Base-by-base conservation (phyloP, 2,888 invertebrate species). In the Tubulanus polymorphus region DNA sequence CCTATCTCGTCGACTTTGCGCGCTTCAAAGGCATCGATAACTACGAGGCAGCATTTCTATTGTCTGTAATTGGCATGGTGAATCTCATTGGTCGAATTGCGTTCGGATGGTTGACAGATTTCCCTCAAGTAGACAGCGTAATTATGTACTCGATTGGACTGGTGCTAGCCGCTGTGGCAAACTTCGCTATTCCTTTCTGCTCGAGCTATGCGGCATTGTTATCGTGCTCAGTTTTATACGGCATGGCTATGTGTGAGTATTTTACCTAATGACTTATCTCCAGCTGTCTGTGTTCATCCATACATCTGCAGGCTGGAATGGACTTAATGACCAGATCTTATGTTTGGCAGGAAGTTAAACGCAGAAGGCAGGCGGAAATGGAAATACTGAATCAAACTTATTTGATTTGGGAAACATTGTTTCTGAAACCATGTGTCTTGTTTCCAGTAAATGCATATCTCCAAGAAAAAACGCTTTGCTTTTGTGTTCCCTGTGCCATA, bases 81-180 rank as follows among this genome's bases (percentile, higher is more conserved):
- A 96, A 96, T 81, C 95, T 93, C 0, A 78, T 95, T 61, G 94
- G 94, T 20, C 88, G 95, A 81, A 87, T 95, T 51, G 82, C 87
- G 50, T 91, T 91, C 74, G 95, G 94, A 27, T 90, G 88, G 82
- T 86, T 95, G 37, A 92, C 94, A 1, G 81, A 82, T 64, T 61
- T 79, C 12, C 66, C 85, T 89, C 57, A 60, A 20, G 85, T 94
- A 5, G 90, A 93, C 71, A 89, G 94, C 0, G 81, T 97, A 12
- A 83, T 90, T 78, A 84, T 99, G 51, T 95, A 95, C 81, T 96
- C 96, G 75, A 80, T 89, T 20, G 91, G 93, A 0, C 84, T 97
- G 57, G 87, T 91, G 0, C 80, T 90, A 10, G 91, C 92, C 10
- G 97, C 95, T 15, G 69, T 93, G 12, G 87, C 89, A 15, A 91